These are phyloP conservation scores for Caiman crocodilus DNA, from an alignment of 2,797 vertebrate species.

Conservation along the genomic window DNA sequence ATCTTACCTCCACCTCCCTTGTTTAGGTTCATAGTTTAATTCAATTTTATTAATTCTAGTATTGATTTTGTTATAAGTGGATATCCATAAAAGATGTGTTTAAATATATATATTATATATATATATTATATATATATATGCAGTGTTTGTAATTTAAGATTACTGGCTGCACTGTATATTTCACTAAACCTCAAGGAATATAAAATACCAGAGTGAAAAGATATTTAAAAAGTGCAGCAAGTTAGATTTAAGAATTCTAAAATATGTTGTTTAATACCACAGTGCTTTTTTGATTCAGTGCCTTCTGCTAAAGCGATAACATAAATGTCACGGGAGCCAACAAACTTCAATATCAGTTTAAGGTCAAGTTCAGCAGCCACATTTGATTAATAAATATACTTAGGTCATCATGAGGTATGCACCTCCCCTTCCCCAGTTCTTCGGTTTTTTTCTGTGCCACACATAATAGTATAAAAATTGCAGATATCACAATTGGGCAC, in stretches of 20 bases:
- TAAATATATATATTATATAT: background rate
- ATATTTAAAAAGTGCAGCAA: background rate
- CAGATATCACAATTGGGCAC: background rate
- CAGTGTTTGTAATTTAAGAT: background rate
- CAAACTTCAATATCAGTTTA: background rate
- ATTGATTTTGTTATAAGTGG: background rate
- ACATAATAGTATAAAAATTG: background rate
- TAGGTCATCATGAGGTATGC: background rate
- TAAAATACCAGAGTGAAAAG: background rate
- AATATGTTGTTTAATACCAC: background rate
- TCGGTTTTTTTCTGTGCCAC: background rate
- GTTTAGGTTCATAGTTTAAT: background rate
- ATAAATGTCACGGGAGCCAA: background rate
- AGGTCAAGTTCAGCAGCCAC: background rate
- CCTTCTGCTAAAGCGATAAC: background rate
- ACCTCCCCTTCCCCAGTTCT: background rate
- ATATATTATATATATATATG: background rate
- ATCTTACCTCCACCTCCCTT: background rate
- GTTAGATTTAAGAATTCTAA: background rate
- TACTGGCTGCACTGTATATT: background rate
- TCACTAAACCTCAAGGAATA: constrained; percentile 1
- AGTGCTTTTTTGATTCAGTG: background rate
- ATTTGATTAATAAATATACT: background rate
- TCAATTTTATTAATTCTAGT: background rate
- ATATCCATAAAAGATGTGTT: background rate